phyloP scores from a whole-genome alignment of 2,113 vertebrate genomes.

The Psilopogon haemacephalus region DNA sequence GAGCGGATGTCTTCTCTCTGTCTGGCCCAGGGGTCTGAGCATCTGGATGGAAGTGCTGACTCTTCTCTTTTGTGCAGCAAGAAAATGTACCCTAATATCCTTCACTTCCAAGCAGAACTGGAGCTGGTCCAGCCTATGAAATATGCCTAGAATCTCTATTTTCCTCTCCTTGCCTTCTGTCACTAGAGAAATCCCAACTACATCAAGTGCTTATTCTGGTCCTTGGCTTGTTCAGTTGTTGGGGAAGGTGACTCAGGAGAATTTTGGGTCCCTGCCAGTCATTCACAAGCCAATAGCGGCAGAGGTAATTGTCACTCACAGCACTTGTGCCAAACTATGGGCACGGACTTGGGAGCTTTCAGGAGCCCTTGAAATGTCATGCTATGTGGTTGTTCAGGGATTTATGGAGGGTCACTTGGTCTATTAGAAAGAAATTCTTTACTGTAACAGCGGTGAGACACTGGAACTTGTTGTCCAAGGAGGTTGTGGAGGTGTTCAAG shows the following conservation, averaged over 20 bases:
- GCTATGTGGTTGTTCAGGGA: not conserved
- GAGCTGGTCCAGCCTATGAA: slow-evolving; percentile 51
- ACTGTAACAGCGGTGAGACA: too few species aligned
- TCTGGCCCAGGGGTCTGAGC: slow-evolving; percentile 41
- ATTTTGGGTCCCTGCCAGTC: slow-evolving; percentile 49
- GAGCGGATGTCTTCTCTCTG: slow-evolving; percentile 37
- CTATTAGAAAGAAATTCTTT: not conserved
- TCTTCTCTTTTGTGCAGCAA: slow-evolving; percentile 13
- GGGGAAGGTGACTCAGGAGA: slow-evolving; percentile 51
- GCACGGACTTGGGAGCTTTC: not conserved
- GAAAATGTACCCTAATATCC: slow-evolving; percentile 58
- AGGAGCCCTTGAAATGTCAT: slow-evolving; percentile 32
- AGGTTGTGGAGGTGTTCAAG: too few species aligned
- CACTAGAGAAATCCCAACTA: slow-evolving; percentile 55
- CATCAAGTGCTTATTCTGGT: slow-evolving; percentile 54
- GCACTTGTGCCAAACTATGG: slow-evolving; percentile 2
- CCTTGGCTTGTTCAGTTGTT: slow-evolving; percentile 33
- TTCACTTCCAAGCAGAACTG: slow-evolving; percentile 56
- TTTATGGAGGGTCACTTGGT: not conserved
- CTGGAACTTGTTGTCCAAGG: too few species aligned
- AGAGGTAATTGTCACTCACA: slow-evolving; percentile 18
- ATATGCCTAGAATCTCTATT: slow-evolving; percentile 66
- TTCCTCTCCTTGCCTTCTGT: slow-evolving; percentile 57
- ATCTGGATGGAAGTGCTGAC: slow-evolving; percentile 53
- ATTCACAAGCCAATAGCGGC: slow-evolving; percentile 33